These are phyloP conservation scores for Diprion similis DNA, from an alignment of 1,140 invertebrate genomes.

Conservation along the genomic window DNA sequence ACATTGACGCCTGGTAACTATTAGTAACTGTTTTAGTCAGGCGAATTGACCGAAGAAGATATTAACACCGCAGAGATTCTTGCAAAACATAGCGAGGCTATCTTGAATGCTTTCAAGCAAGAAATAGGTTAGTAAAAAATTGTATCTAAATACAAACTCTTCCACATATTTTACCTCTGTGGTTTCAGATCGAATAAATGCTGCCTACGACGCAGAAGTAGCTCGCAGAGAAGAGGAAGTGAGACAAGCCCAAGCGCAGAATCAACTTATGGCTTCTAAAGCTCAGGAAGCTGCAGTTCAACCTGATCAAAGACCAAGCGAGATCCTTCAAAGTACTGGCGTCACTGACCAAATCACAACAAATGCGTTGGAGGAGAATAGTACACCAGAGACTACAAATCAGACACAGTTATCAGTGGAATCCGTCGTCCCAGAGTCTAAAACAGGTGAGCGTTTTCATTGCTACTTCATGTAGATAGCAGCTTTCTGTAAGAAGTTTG, in stretches of 20 bases:
- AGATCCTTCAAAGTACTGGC: conserved; percentile 39
- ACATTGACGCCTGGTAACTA: not conserved
- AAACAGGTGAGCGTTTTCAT: too few relatives aligned
- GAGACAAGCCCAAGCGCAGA: conserved; percentile 44
- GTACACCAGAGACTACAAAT: conserved; percentile 1
- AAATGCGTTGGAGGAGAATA: not conserved
- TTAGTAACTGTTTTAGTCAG: conserved; percentile 33
- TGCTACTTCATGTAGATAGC: too few relatives aligned
- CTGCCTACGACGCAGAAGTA: conserved; percentile 48
- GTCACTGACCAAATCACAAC: conserved; percentile 39
- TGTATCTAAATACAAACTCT: conserved; percentile 37
- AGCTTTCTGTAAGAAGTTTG: too few relatives aligned
- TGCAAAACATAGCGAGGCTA: conserved; percentile 35
- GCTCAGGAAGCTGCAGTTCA: conserved; percentile 37
- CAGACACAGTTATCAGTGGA: not conserved
- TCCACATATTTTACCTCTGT: conserved; percentile 38
- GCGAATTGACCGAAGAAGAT: conserved; percentile 41
- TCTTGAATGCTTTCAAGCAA: conserved; percentile 42
- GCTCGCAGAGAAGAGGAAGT: conserved; percentile 48
- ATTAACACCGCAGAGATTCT: conserved; percentile 39
- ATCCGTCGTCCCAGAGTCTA: not conserved
- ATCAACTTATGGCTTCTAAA: conserved; percentile 26
- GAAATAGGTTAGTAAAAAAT: conserved; percentile 62
- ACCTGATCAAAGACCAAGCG: conserved; percentile 28
- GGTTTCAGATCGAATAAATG: conserved; percentile 42